phyloP scores from a whole-genome alignment of 2,888 invertebrate species.

The Synergus umbraculus region DNA sequence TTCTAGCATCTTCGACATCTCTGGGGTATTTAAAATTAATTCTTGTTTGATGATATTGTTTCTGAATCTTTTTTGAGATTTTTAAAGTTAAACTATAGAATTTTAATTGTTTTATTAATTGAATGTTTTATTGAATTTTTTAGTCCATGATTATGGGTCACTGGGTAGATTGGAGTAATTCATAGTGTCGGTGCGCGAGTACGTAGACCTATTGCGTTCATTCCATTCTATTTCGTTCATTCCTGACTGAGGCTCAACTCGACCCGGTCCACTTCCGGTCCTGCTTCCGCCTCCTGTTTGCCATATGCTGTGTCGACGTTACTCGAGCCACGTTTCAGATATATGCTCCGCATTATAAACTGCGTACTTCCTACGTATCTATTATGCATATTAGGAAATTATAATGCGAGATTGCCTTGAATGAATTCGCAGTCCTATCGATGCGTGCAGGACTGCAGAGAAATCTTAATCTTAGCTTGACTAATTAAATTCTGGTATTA shows the following conservation, averaged over 20 bases:
- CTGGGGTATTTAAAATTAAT: background rate
- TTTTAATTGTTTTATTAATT: background rate
- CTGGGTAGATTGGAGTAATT: slow-evolving; percentile 22
- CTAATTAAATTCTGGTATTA: background rate
- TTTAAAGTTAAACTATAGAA: background rate
- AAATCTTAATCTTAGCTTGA: background rate
- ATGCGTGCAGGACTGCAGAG: background rate
- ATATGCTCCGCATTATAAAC: slow-evolving; percentile 30
- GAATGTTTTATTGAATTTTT: background rate
- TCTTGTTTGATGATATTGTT: background rate
- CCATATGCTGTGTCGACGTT: slow-evolving; percentile 44
- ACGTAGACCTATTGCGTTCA: slow-evolving; percentile 39
- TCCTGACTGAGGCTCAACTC: slow-evolving; percentile 39
- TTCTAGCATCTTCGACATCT: background rate
- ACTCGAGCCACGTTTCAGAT: slow-evolving; percentile 38
- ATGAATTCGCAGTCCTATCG: background rate
- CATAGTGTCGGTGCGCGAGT: slow-evolving; percentile 28
- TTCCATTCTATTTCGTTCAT: slow-evolving; percentile 41
- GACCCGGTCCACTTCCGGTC: slow-evolving; percentile 45
- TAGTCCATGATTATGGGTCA: background rate
- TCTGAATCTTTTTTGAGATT: background rate
- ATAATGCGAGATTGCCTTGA: slow-evolving; percentile 8
- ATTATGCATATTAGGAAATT: slow-evolving; percentile 10
- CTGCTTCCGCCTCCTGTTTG: slow-evolving; percentile 55
- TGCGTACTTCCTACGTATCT: slow-evolving; percentile 42